A percentile compares a stretch with the other conserved stretches of the same genome.
phyloP scores from a whole-genome alignment of 2,888 invertebrate genomes.

The Diarsia brunnea region DNA sequence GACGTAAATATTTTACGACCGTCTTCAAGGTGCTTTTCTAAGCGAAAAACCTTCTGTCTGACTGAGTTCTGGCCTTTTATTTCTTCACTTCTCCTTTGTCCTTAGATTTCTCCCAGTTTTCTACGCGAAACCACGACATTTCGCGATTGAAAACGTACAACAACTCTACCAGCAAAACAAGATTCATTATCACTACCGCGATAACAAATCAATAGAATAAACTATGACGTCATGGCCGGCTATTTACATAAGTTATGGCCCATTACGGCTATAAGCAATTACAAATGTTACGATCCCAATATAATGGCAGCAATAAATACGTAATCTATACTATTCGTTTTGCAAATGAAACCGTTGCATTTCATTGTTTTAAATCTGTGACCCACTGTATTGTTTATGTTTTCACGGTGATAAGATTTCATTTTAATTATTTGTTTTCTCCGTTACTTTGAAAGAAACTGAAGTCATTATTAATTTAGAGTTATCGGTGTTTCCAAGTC shows the following conservation, averaged over 20 bases:
- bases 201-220: slow-evolving; percentile 49
- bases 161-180: not conserved
- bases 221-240: slow-evolving; percentile 43
- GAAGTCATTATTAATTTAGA: not conserved
- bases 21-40: not conserved
- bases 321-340: slow-evolving; percentile 51
- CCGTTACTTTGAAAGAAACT: not conserved
- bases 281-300: slow-evolving; percentile 58
- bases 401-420: slow-evolving; percentile 26
- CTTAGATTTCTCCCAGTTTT: not conserved
- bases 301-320: slow-evolving; percentile 41
- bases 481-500: not conserved
- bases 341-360: slow-evolving; percentile 53
- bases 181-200: slow-evolving; percentile 21
- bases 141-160: not conserved
- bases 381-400: slow-evolving; percentile 44
- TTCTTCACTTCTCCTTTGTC: too few relatives aligned
- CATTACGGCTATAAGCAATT: slow-evolving; percentile 59
- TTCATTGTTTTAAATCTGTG: slow-evolving; percentile 51
- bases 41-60: not conserved
- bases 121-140: not conserved
- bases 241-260: slow-evolving; percentile 60
- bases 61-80: not conserved
- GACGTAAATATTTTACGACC: not conserved
- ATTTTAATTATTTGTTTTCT: not conserved